Evolutionary conservation across 2,888 invertebrate genomes (phyloP), one percentile per base, ranked within the genome.

Genomic region (Anorthoa munda): DNA sequence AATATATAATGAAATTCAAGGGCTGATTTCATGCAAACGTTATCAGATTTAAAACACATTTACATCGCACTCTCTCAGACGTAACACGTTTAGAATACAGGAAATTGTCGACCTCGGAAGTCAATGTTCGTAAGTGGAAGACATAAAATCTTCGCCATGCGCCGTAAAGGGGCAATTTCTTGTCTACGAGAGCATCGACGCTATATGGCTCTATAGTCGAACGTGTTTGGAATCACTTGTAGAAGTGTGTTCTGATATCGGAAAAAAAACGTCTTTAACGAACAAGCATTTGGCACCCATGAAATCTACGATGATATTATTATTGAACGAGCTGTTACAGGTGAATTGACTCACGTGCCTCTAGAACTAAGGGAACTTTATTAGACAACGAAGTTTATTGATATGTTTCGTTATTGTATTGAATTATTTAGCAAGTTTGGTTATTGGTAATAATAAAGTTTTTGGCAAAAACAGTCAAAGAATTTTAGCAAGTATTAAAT

Each of bases 161-260:
- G 91, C 91, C 90, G 90, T 94, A 94, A 94, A 94, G 93, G 90
- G 91, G 93, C 92, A 93, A 93, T 95, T 94, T 93, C 94, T 92
- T 93, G 93, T 94, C 91, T 92, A 91, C 90, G 90, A 90, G 90
- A 92, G 89, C 90, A 90, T 91, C 88, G 90, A 80, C 86, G 88
- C 89, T 90, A 87, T 90, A 92, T 89, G 87, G 87, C 90, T 90
- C 89, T 91, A 91, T 91, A 89, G 88, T 74, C 75, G 89, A 84
- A 93, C 94, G 93, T 93, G 93, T 89, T 86, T 81, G 68, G 94
- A 93, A 94, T 93, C 85, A 83, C 82, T 89, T 88, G 75, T 82
- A 87, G 78, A 78, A 84, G 73, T 70, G 73, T 72, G 77, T 72
- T 66, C 67, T 81, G 81, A 72, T 87, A 86, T 81, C 79, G 67